phyloP scores from a whole-genome alignment of 2,888 invertebrate species.

The Cerastis rubricosa region DNA sequence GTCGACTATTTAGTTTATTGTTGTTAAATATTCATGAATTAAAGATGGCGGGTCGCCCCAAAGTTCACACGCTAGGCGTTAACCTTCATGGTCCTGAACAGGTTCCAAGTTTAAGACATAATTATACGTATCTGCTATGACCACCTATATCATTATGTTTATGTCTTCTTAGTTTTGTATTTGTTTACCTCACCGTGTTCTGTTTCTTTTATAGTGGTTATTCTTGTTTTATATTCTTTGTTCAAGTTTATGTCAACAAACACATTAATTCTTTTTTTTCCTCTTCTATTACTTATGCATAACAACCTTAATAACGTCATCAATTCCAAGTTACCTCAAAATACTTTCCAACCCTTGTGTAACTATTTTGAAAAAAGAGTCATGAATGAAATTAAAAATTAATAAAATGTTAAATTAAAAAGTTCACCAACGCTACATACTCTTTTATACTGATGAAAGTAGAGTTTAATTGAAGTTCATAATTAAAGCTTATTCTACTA shows the following conservation, averaged over 20 bases:
- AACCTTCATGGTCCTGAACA: slow-evolving; percentile 55
- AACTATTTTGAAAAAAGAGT: slow-evolving; percentile 6
- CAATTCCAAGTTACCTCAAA: background rate
- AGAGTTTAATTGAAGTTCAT: slow-evolving; percentile 52
- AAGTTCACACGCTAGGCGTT: slow-evolving; percentile 58
- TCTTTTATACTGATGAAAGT: slow-evolving; percentile 27
- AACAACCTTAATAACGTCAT: background rate
- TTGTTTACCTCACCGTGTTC: slow-evolving; percentile 9
- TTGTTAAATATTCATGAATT: slow-evolving; percentile 51
- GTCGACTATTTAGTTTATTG: slow-evolving; percentile 35
- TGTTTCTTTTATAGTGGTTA: background rate
- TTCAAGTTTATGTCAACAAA: background rate
- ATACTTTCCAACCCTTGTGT: slow-evolving; percentile 1
- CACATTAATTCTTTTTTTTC: background rate
- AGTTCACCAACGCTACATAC: slow-evolving; percentile 23
- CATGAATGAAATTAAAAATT: background rate
- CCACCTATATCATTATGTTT: background rate
- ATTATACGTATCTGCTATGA: slow-evolving; percentile 7
- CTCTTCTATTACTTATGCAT: background rate
- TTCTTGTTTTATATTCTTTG: slow-evolving; percentile 21
- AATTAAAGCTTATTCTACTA: slow-evolving; percentile 53
- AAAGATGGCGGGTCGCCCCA: slow-evolving; percentile 39
- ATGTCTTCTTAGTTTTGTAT: background rate
- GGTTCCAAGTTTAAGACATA: slow-evolving; percentile 27
- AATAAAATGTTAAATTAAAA: slow-evolving; percentile 23